Conservation (phyloP, 2,113 vertebrate species). For the Bubo blakistoni region DNA sequence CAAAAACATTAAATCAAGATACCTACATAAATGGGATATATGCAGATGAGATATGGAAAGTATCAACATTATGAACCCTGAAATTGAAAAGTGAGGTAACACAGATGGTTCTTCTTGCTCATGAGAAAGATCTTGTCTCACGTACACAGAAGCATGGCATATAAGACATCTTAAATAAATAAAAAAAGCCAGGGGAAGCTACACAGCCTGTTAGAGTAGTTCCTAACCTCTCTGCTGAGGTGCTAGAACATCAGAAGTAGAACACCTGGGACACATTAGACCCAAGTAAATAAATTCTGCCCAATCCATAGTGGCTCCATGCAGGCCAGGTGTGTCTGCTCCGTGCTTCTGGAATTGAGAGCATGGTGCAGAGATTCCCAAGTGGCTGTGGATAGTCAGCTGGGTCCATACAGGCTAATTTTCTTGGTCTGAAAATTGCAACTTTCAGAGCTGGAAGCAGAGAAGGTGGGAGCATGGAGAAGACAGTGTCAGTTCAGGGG, state of each 20-base stretch:
- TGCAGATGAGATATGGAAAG: slow-evolving; percentile 14
- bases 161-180: slow-evolving; percentile 27
- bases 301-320: slow-evolving; percentile 51
- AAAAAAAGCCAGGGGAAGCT: slow-evolving; percentile 50
- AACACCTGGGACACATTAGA: slow-evolving; percentile 34
- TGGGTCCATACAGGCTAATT: slow-evolving; percentile 54
- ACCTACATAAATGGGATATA: slow-evolving; percentile 26
- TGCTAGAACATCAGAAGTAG: slow-evolving; percentile 43
- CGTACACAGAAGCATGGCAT: slow-evolving; percentile 9
- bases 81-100: background rate
- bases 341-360: slow-evolving; percentile 63
- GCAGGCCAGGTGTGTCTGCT: slow-evolving; percentile 65
- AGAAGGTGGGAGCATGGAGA: slow-evolving; percentile 62
- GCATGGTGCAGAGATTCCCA: slow-evolving; percentile 64
- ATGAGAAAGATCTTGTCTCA: slow-evolving; percentile 23
- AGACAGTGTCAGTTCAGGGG: slow-evolving; percentile 51
- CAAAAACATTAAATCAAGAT: background rate
- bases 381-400: slow-evolving; percentile 42
- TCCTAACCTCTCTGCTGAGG: slow-evolving; percentile 66
- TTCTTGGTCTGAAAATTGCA: slow-evolving; percentile 60
- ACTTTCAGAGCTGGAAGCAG: slow-evolving; percentile 62
- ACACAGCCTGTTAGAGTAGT: slow-evolving; percentile 56
- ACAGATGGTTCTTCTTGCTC: slow-evolving; percentile 22
- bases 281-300: slow-evolving; percentile 54
- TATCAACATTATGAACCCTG: background rate